These are phyloP conservation scores for Atta colombica DNA, from an alignment of 1,140 invertebrate species.

Conservation along the genomic window DNA sequence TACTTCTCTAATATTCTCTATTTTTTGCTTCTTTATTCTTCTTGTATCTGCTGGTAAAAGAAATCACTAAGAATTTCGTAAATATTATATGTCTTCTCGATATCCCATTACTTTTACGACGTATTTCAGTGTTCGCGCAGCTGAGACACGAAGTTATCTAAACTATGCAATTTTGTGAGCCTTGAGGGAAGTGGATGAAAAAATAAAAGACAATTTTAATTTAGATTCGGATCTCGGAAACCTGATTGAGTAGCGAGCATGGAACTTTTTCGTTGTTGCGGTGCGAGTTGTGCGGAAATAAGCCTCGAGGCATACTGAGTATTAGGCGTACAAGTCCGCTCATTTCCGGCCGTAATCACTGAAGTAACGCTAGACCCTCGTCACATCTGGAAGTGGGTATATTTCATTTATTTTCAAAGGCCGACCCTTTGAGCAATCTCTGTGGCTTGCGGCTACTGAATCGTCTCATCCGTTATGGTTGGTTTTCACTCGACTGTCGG, in stretches of 20 bases:
- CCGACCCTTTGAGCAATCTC: slow-evolving; percentile 65
- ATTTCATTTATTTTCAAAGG: slow-evolving; percentile 68
- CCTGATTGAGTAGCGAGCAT: background rate
- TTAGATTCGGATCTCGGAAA: background rate
- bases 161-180: slow-evolving; percentile 31
- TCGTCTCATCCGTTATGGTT: slow-evolving; percentile 57
- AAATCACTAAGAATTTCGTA: background rate
- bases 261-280: slow-evolving; percentile 49
- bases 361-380: slow-evolving; percentile 66
- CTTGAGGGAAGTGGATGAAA: background rate
- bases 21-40: background rate
- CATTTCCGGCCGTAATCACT: slow-evolving; percentile 66
- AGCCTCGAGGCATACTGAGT: slow-evolving; percentile 46
- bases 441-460: slow-evolving; percentile 61
- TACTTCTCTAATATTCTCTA: background rate
- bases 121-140: background rate
- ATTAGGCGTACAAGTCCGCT: slow-evolving; percentile 55
- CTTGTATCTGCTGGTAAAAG: background rate
- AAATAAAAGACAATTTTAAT: slow-evolving; percentile 29
- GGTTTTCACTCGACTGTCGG: slow-evolving; percentile 63
- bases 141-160: background rate
- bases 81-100: slow-evolving; percentile 7
- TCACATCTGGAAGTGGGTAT: slow-evolving; percentile 60
- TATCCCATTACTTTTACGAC: background rate
- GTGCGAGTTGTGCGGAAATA: slow-evolving; percentile 52